Evolutionary conservation across 2,888 invertebrate species (phyloP).

Genomic region (Horisme vitalbata): DNA sequence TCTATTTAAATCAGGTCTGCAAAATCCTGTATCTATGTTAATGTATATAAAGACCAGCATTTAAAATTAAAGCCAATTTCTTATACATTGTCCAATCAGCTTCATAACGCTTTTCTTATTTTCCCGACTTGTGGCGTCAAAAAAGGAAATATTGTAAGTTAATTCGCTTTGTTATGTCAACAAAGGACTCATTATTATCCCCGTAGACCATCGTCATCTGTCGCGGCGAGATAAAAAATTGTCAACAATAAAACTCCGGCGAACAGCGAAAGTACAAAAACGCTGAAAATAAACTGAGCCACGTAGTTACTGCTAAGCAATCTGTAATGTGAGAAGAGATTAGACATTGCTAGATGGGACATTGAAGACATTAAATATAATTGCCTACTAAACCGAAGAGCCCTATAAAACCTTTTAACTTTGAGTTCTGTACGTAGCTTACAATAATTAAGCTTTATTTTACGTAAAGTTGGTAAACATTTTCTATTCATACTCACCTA

Average conservation of each 20-base stretch:
- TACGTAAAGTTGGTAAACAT: background rate
- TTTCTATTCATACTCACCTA: no score
- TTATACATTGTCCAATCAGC: no score
- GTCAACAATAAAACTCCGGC: slow-evolving; percentile 43
- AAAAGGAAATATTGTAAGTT: slow-evolving; percentile 14
- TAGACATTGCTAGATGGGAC: slow-evolving; percentile 17
- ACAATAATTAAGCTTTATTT: background rate
- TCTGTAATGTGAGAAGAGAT: slow-evolving; percentile 23
- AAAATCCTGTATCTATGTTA: no score
- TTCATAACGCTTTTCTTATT: no score
- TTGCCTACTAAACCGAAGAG: slow-evolving; percentile 1
- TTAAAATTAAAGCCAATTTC: no score
- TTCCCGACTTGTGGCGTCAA: background rate
- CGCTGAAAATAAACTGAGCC: slow-evolving; percentile 46
- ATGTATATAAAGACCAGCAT: no score
- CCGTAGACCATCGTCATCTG: slow-evolving; percentile 35
- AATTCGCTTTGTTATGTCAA: slow-evolving; percentile 21
- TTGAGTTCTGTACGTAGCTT: background rate
- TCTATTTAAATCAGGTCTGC: no score
- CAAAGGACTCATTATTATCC: slow-evolving; percentile 25
- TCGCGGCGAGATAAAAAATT: slow-evolving; percentile 42
- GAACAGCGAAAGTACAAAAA: slow-evolving; percentile 50
- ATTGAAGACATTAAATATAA: background rate
- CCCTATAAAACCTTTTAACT: background rate
- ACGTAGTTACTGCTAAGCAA: slow-evolving; percentile 11